phyloP scores from a whole-genome alignment of 1,140 invertebrate genomes.

The Planococcus citri region DNA sequence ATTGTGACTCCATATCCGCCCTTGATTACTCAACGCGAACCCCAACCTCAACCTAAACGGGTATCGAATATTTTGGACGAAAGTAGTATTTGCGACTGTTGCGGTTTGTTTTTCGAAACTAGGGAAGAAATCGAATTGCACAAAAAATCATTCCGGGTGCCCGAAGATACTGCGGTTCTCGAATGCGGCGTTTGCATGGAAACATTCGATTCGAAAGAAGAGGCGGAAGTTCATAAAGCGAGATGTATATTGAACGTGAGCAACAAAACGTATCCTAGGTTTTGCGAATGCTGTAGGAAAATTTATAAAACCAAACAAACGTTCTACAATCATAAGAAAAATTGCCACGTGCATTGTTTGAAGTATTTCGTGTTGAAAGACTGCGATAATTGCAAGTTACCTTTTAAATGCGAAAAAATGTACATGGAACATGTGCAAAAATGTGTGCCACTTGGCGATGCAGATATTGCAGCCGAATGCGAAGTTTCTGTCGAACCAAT shows the following conservation, averaged over 20 bases:
- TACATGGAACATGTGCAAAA: not conserved
- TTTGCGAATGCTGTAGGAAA: not conserved
- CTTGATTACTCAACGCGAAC: too few relatives aligned
- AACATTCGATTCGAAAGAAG: not conserved
- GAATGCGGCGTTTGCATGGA: not conserved
- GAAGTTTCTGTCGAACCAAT: not conserved
- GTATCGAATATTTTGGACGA: too few relatives aligned
- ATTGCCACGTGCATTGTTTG: not conserved
- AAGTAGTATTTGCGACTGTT: not conserved
- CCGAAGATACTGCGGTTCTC: not conserved
- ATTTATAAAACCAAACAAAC: not conserved
- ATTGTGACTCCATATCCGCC: too few relatives aligned
- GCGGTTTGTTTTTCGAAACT: not conserved
- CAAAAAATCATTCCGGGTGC: not conserved
- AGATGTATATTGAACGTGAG: not conserved
- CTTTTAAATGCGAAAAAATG: not conserved
- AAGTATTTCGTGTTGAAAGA: not conserved
- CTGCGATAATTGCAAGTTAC: not conserved
- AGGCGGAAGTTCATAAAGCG: not conserved
- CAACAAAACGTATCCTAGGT: not conserved
- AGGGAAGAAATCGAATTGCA: not conserved
- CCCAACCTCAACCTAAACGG: too few relatives aligned
- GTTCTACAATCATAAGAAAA: not conserved
- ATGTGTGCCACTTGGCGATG: not conserved
- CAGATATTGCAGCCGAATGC: not conserved